Evolutionary conservation across 1,140 invertebrate species (phyloP), one percentile per base, ranked within the genome.

Genomic region (Brachionus asplanchnoidis): DNA sequence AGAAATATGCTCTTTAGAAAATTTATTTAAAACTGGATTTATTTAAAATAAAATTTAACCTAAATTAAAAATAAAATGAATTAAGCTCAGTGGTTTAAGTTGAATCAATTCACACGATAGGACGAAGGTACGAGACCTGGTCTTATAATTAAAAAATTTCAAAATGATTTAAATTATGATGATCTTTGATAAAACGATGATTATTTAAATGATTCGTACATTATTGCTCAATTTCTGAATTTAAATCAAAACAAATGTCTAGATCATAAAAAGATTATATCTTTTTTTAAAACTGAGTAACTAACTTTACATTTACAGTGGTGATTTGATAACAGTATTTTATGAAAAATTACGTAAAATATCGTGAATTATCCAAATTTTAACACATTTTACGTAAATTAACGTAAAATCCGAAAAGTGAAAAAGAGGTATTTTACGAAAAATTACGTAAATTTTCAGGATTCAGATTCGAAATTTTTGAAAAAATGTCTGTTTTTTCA

Each of bases 141-240:
- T 77, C 20, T 50, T 28, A 17, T 3, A 75, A 36, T 68, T 28
- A 6, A 73, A 73, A 73, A 73, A 73, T 20, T 42, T 68, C 65
- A 3, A 68, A n/a, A 42, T 50, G 73, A 77, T 77, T 77, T 77
- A 77, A 77, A 77, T 77, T 53, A 36, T 77, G 73, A 77, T 77
- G 73, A 77, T 20, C 28, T 14, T 5, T 12, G 17, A 50, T 50
- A 50, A 26, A 77, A 50, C 44, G 42, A 77, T 50, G 73, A 77
- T 77, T 14, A 11, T 23, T 50, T 28, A 50, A 50, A 77, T 77
- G 73, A 77, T 77, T 77, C 73, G 73, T 77, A 77, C 12, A 77
- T 77, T 77, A 77, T 77, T 77, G 73, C 73, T 77, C 73, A 77
- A 77, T 77, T 77, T 77, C 73, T 77, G 73, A 77, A 77, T 77